Evolutionary conservation across 2,888 invertebrate genomes (phyloP), one percentile per base, ranked within the genome.

Genomic region (Hypena proboscidalis): DNA sequence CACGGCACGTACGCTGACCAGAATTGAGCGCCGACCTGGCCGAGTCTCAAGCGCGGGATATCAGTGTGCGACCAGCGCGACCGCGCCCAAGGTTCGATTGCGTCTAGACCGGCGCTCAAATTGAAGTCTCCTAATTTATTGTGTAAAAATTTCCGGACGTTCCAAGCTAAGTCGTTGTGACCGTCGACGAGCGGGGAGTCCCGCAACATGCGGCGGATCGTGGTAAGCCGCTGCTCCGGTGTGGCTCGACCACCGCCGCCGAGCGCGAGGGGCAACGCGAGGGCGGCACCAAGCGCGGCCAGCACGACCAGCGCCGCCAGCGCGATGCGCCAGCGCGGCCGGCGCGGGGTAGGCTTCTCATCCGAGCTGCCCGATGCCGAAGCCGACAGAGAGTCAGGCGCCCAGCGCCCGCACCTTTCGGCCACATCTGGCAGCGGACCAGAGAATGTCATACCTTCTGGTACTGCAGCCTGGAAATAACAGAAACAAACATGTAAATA

Each of bases 21-120:
- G 81, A 96, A 96, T 92, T 98, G 98, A 58, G 97, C 98, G 49
- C 97, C 97, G 43, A 98, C 94, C 76, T 95, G 93, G 46, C 97
- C 97, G 65, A 94, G 93, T 68, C 94, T 93, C 67, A 97, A 92
- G 72, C 97, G 93, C 46, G 96, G 95, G 69, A 98, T 95, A 84
- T 98, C 98, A 14, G 98, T 98, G 81, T 98, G 98, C 68, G 97
- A 97, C 97, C 97, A 97, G 83, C 94, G 94, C 80, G 95, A 96
- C 69, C 93, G 93, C 62, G 95, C 94, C 97, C 97, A 97, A 60
- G 97, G 96, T 72, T 96, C 95, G 61, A 94, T 92, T 45, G 92
- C 90, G 54, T 93, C 93, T 46, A 95, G 87, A 58, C 93, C 92
- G 54, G 92, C 92, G 67, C 93, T 93, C 72, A 95, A 89, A 79